Evolutionary conservation across 2,113 vertebrate species (phyloP).

Genomic region (Erythrocercus mccallii): DNA sequence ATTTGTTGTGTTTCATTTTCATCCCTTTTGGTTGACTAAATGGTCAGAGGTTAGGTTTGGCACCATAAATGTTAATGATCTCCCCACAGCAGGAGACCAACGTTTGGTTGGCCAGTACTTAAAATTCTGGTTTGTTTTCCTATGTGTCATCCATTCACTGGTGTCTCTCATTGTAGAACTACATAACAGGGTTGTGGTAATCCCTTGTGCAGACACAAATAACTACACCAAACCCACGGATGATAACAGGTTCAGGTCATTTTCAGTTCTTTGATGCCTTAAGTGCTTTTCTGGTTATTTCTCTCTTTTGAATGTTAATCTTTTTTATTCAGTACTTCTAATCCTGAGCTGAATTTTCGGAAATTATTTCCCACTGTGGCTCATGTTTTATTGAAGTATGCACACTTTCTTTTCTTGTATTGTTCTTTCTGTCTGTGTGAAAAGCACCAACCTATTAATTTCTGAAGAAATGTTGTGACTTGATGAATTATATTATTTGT

Average conservation of each 20-base stretch:
- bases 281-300: neutral
- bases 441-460: neutral
- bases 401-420: neutral
- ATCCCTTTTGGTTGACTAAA: neutral
- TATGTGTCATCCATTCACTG: neutral
- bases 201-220: neutral
- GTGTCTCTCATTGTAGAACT: neutral
- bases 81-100: neutral
- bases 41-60: neutral
- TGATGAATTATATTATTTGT: neutral
- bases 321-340: neutral
- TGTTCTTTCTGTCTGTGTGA: neutral
- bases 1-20: neutral
- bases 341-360: neutral
- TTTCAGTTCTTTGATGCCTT: neutral
- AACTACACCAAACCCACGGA: neutral
- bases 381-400: neutral
- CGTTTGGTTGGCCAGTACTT: neutral
- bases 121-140: neutral
- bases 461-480: neutral
- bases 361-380: neutral
- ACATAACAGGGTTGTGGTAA: fast-evolving
- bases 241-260: neutral
- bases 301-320: neutral
- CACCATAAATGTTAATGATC: neutral